These are phyloP conservation scores for Brachionus plicatilis DNA, from an alignment of 1,140 invertebrate genomes.

Conservation along the genomic window DNA sequence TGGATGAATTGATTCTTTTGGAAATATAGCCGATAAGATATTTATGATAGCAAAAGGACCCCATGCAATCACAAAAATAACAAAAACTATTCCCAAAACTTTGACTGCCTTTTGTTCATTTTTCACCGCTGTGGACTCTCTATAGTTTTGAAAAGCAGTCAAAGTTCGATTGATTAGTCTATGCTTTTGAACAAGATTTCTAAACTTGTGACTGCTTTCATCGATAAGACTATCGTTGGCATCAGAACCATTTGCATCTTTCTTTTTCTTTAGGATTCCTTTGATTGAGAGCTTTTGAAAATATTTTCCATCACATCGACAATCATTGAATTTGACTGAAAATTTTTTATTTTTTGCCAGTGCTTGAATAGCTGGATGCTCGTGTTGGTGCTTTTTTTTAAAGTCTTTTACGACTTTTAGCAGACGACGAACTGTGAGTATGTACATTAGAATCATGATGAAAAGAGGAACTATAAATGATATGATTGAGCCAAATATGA, in stretches of 20 bases:
- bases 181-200: neutral
- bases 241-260: neutral
- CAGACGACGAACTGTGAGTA: conserved; percentile 21
- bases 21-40: neutral
- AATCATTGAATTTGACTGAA: neutral
- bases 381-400: neutral
- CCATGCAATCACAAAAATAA: conserved; percentile 39
- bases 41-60: conserved; percentile 20
- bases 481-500: conserved; percentile 9
- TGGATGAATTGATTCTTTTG: neutral
- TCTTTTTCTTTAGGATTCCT: neutral
- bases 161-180: neutral
- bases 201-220: neutral
- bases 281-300: neutral
- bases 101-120: conserved; percentile 40
- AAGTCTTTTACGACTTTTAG: conserved; percentile 4
- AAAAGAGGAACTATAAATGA: conserved; percentile 36
- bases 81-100: conserved; percentile 39
- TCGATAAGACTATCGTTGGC: neutral
- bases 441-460: conserved; percentile 34
- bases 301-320: neutral
- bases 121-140: conserved; percentile 19
- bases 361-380: neutral
- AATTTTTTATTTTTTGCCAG: neutral
- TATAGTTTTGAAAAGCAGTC: neutral